phyloP scores from a whole-genome alignment of 1,140 invertebrate genomes.

The Rhopalosiphum padi region DNA sequence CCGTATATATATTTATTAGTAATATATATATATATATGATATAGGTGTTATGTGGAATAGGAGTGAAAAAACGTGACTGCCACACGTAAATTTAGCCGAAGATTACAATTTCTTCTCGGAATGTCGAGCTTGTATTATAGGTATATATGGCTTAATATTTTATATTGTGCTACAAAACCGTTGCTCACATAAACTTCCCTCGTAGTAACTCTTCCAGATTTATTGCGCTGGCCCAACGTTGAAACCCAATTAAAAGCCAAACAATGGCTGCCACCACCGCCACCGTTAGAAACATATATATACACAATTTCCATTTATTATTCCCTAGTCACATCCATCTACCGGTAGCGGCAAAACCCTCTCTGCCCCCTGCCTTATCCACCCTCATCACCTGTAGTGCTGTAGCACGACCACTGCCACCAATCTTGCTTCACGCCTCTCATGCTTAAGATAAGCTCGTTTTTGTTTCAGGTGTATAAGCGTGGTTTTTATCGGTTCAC shows the following conservation, averaged over 20 bases:
- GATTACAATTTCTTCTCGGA: not conserved
- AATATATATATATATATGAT: not conserved
- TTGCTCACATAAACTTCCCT: constrained; percentile 39
- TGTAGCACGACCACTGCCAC: not conserved
- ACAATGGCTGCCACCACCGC: constrained; percentile 19
- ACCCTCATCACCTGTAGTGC: not conserved
- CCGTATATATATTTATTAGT: not conserved
- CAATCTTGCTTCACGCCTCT: not conserved
- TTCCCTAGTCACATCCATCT: constrained; percentile 24
- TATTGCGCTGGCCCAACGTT: constrained; percentile 40
- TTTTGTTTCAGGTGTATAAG: constrained; percentile 51
- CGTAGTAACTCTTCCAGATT: constrained; percentile 52
- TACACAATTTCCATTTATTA: constrained; percentile 54
- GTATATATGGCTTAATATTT: not conserved
- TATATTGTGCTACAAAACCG: not conserved
- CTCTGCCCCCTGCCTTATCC: not conserved
- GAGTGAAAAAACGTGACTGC: not conserved
- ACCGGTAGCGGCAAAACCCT: not conserved
- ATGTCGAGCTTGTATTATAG: not conserved
- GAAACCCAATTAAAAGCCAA: constrained; percentile 58
- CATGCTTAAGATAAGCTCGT: constrained; percentile 33
- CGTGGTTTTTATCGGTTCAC: constrained; percentile 49
- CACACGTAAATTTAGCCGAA: not conserved
- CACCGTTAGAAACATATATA: not conserved
- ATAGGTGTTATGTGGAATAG: not conserved